Evolutionary conservation across 2,888 invertebrate species (phyloP), one percentile per base, ranked within the genome.

Genomic region (Athrips mouffetella): DNA sequence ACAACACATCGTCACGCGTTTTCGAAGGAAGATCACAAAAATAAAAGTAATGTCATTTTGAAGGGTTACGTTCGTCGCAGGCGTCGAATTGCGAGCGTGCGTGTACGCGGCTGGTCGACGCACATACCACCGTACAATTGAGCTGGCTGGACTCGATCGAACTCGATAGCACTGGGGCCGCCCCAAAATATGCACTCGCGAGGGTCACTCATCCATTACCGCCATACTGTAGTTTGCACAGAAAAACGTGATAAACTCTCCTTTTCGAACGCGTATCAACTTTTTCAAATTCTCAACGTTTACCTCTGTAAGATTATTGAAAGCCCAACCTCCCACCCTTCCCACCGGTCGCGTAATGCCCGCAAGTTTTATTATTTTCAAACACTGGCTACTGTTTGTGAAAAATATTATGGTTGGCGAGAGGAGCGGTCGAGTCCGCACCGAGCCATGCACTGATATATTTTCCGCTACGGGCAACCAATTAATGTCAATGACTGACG

Each of bases 401-500:
- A n/a, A n/a, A n/a, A n/a, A n/a, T n/a, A n/a, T n/a, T n/a, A n/a
- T n/a, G n/a, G n/a, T n/a, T n/a, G n/a, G n/a, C 20, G 37, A 37
- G 37, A 21, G 37, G 31, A 30, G 44, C 44, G 44, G 20, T 60
- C 69, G 62, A 57, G 60, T 59, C 67, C 67, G 63, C 72, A 65
- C 65, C 60, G 66, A 67, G 71, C 67, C 72, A 70, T 78, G 75
- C 77, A 83, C 84, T 83, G 82, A 77, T 69, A 66, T 74, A 76
- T 75, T 76, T 78, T 72, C 70, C 70, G 72, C 75, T 70, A 70
- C 68, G 60, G n/a, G 63, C 68, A 63, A 74, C 67, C 76, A 81
- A 83, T 82, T 81, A 81, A 77, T 80, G 79, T 73, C 81, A 77
- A 77, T 79, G 76, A 78, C 74, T 81, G 77, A 77, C 79, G 77